Evolutionary conservation across 2,113 vertebrate genomes (phyloP).

Genomic region (Tachuris rubrigastra): DNA sequence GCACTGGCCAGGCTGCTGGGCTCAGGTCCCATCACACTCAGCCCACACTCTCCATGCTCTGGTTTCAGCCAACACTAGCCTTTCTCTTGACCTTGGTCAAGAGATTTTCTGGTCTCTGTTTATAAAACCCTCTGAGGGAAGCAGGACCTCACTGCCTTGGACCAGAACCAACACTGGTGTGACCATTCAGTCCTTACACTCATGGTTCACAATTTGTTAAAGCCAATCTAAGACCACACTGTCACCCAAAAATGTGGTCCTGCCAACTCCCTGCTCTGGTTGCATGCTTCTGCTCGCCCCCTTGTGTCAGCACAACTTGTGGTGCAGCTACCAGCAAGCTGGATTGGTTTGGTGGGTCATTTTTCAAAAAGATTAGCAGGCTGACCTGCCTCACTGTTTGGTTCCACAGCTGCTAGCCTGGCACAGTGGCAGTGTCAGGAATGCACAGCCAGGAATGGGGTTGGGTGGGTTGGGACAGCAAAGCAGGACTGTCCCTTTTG

Average conservation of each 20-base stretch:
- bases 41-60: background rate
- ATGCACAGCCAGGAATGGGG: background rate
- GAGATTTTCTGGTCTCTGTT: background rate
- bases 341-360: background rate
- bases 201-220: background rate
- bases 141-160: background rate
- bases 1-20: background rate
- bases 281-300: background rate
- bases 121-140: background rate
- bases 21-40: background rate
- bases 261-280: background rate
- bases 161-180: background rate
- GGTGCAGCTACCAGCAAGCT: background rate
- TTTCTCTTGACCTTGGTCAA: background rate
- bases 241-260: background rate
- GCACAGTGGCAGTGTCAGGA: background rate
- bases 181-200: background rate
- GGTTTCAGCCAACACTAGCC: background rate
- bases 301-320: background rate
- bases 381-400: background rate
- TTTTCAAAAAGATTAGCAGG: background rate
- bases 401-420: background rate
- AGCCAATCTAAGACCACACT: background rate
- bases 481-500: background rate
- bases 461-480: background rate